Evolutionary conservation across 2,797 vertebrate genomes (phyloP).

Genomic region (Poecile montanus): DNA sequence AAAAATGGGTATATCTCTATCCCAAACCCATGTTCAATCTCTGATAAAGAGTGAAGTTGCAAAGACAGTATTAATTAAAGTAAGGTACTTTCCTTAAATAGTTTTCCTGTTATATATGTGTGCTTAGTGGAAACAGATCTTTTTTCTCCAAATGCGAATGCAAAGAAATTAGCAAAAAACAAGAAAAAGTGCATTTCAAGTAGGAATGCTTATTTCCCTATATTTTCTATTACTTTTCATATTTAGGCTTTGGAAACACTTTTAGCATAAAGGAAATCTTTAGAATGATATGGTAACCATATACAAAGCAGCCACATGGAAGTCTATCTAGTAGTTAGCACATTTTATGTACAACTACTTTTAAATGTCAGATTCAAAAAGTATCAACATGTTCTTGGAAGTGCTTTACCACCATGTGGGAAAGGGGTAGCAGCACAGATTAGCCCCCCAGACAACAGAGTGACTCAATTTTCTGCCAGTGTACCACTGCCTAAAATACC

Average conservation of each 20-base stretch:
- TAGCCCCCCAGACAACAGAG: not conserved
- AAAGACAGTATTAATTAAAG: constrained; percentile 61
- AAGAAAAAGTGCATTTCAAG: not conserved
- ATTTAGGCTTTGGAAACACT: not conserved
- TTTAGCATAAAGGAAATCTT: not conserved
- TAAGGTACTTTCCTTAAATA: not conserved
- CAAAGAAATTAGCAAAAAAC: not conserved
- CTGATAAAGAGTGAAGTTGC: constrained; percentile 33
- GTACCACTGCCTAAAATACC: not conserved
- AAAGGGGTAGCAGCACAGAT: not conserved
- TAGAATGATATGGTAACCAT: not conserved
- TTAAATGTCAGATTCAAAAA: not conserved
- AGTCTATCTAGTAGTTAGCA: not conserved
- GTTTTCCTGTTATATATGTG: not conserved
- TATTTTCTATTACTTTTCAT: not conserved
- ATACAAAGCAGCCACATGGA: not conserved
- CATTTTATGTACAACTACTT: not conserved
- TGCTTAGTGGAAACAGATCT: not conserved
- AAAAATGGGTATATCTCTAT: constrained; percentile 36
- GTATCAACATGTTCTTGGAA: not conserved
- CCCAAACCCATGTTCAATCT: constrained; percentile 36
- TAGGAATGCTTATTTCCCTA: not conserved
- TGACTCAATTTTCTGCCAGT: not conserved
- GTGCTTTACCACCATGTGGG: not conserved
- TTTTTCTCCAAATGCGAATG: not conserved